These are phyloP conservation scores for Sycobia sp. DNA, from an alignment of 1,140 invertebrate species.

Conservation along the genomic window DNA sequence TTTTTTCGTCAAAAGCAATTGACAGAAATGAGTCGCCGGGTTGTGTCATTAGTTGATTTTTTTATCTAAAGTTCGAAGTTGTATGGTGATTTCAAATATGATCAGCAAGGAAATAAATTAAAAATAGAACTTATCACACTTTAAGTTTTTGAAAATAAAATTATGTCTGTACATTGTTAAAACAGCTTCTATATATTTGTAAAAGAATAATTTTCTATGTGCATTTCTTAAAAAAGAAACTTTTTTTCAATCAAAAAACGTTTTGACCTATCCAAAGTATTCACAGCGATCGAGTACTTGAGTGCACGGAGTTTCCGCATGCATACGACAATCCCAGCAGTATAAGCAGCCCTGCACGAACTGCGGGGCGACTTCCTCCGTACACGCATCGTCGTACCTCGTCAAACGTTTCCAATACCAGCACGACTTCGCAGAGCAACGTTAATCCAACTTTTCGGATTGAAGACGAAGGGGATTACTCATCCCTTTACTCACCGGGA, in stretches of 20 bases:
- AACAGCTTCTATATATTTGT: no score
- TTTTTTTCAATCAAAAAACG: no score
- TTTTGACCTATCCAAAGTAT: background rate
- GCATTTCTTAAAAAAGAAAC: background rate
- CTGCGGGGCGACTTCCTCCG: slow-evolving; percentile 56
- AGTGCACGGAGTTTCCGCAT: slow-evolving; percentile 59
- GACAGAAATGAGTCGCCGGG: no score
- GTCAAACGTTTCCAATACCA: slow-evolving; percentile 74
- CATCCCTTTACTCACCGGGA: slow-evolving; percentile 55
- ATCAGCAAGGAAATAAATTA: no score
- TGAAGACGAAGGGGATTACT: slow-evolving; percentile 67
- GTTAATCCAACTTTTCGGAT: slow-evolving; percentile 69
- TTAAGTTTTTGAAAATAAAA: no score
- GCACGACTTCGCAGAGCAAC: slow-evolving; percentile 63
- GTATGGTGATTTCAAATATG: no score
- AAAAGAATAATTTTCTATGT: background rate
- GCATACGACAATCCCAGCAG: slow-evolving; percentile 69
- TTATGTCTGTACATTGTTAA: background rate
- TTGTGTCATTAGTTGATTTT: no score
- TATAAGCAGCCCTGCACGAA: slow-evolving; percentile 61
- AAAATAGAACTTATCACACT: no score
- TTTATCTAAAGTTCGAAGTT: no score
- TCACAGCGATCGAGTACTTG: slow-evolving; percentile 56
- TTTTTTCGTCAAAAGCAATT: no score
- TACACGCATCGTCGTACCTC: slow-evolving; percentile 70